A percentile compares a stretch with the other conserved stretches of the same genome.
phyloP scores from a whole-genome alignment of 2,888 invertebrate genomes.

The Pristionchus fissidentatus region DNA sequence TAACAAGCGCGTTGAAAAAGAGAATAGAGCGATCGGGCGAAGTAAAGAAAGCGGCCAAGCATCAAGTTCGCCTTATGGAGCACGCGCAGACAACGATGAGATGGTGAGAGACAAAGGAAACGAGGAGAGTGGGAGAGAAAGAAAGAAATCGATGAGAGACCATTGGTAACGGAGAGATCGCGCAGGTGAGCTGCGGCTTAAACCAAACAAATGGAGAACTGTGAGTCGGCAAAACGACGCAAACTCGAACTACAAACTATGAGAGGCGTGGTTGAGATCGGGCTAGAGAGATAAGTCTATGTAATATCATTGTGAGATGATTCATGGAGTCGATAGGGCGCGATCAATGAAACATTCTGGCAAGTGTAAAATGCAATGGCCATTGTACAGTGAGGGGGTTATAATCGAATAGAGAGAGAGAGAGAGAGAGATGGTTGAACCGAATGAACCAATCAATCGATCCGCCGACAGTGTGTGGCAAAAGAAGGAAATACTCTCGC shows the following conservation, averaged over 20 bases:
- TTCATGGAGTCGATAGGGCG: no score
- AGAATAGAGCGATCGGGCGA: background rate
- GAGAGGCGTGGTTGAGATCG: background rate
- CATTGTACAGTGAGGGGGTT: no score
- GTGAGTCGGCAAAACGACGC: no score
- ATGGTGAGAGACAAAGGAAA: background rate
- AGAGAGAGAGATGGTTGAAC: no score
- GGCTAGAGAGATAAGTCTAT: no score
- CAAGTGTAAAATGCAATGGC: no score
- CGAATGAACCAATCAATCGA: background rate
- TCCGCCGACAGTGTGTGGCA: background rate
- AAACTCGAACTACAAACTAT: constrained; percentile 4
- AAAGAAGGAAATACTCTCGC: constrained; percentile 14
- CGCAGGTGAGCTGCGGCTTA: background rate
- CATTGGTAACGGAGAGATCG: constrained; percentile 8
- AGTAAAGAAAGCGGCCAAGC: constrained; percentile 1
- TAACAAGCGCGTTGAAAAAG: background rate
- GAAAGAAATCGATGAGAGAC: background rate
- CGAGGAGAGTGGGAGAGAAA: background rate
- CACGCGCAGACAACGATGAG: no score
- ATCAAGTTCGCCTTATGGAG: background rate
- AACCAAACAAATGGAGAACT: background rate
- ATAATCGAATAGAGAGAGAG: no score
- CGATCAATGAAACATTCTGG: no score
- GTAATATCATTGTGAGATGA: no score